A percentile compares a stretch with the other conserved stretches of the same genome.
Evolutionary conservation across 2,888 invertebrate species (phyloP).

Genomic region (Apamea monoglypha): DNA sequence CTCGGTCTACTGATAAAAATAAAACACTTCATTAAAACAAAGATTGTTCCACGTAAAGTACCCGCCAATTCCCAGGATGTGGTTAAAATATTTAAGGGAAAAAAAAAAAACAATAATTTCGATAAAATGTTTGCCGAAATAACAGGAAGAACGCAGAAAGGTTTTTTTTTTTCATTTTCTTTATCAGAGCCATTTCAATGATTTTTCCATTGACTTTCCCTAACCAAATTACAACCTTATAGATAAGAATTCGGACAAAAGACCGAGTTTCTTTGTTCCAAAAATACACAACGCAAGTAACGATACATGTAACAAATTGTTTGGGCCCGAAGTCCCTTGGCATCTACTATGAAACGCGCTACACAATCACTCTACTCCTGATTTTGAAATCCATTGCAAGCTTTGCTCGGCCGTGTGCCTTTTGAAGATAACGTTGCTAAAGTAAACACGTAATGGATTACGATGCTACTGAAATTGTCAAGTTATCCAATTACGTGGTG

Average conservation of each 20-base stretch:
- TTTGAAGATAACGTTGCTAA: background rate
- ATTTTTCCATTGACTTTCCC: constrained; percentile 56
- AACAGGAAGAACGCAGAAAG: constrained; percentile 40
- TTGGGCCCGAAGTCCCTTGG: constrained; percentile 59
- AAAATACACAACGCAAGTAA: constrained; percentile 75
- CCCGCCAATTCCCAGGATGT: constrained; percentile 17
- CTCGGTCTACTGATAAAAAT: background rate
- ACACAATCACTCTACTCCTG: background rate
- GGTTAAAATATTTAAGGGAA: background rate
- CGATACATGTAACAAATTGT: constrained; percentile 82
- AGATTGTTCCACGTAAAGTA: background rate
- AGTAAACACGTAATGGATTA: constrained; percentile 32
- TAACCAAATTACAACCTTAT: constrained; percentile 52
- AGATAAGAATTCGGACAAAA: constrained; percentile 73
- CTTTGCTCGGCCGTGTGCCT: background rate
- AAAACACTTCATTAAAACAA: background rate
- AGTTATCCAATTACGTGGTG: background rate
- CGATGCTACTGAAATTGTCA: background rate
- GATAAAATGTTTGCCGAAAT: constrained; percentile 48
- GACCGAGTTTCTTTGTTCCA: constrained; percentile 76
- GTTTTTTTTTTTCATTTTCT: constrained; percentile 32
- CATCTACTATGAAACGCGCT: constrained; percentile 18
- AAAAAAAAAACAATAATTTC: constrained; percentile 28
- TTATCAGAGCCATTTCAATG: constrained; percentile 51
- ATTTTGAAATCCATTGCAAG: constrained; percentile 28